These are phyloP conservation scores for Hippopotamus amphibius DNA, from an alignment of 2,113 vertebrate species.

Conservation along the genomic window DNA sequence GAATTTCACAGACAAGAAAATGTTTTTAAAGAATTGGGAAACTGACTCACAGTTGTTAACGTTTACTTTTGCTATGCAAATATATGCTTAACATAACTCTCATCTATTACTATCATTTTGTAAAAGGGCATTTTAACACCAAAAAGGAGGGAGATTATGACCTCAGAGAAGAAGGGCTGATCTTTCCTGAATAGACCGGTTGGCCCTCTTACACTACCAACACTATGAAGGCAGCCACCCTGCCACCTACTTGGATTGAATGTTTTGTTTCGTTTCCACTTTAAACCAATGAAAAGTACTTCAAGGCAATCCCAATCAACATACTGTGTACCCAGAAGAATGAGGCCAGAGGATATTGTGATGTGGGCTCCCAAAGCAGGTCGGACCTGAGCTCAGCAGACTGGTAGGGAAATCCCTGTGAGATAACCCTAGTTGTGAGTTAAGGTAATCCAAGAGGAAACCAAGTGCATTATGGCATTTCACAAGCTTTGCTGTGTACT, in stretches of 20 bases:
- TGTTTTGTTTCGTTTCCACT: slow-evolving; percentile 33
- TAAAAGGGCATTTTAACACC: slow-evolving; percentile 30
- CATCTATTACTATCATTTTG: background rate
- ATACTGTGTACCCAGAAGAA: background rate
- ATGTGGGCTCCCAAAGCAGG: background rate
- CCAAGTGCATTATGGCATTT: background rate
- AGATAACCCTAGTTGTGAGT: background rate
- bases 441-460: slow-evolving; percentile 19
- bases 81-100: background rate
- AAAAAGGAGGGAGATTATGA: background rate
- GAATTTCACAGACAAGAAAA: slow-evolving; percentile 48
- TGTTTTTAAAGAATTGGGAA: slow-evolving; percentile 13
- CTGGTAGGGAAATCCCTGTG: background rate
- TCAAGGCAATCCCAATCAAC: slow-evolving; percentile 4
- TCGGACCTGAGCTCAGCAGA: background rate
- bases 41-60: background rate
- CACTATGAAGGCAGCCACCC: background rate
- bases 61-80: slow-evolving; percentile 52
- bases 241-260: background rate
- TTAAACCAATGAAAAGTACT: slow-evolving; percentile 45
- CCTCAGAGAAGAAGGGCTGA: background rate
- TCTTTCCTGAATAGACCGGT: slow-evolving; percentile 30
- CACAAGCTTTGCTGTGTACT: background rate
- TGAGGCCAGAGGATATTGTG: background rate
- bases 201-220: background rate